Conservation (phyloP, 2,113 vertebrate genomes). For the Aspidoscelis tigris region DNA sequence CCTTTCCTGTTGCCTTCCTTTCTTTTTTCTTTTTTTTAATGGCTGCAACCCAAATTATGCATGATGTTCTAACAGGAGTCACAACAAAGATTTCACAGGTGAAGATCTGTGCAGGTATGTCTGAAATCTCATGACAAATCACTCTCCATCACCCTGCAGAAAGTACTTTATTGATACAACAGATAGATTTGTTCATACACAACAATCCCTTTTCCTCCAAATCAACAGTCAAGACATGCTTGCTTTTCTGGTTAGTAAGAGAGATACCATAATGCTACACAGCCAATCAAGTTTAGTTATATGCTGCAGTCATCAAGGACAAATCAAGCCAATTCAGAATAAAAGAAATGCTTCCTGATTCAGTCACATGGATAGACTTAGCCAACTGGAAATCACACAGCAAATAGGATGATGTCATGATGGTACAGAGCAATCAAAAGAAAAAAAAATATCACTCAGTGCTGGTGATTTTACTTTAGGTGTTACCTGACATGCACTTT, state of each 20-base stretch:
- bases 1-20: background rate
- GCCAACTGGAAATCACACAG: background rate
- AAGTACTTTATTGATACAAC: background rate
- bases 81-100: background rate
- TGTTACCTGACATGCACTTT: background rate
- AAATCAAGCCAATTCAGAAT: background rate
- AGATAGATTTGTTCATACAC: background rate
- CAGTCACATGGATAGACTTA: background rate
- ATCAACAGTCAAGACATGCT: background rate
- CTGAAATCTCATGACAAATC: background rate
- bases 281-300: background rate
- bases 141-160: background rate
- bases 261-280: background rate
- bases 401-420: slow-evolving; percentile 6
- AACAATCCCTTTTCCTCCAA: background rate
- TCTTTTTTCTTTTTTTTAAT: background rate
- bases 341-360: background rate
- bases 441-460: background rate
- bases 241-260: background rate
- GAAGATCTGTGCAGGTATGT: background rate
- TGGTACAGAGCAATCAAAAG: background rate
- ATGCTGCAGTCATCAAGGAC: background rate
- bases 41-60: background rate
- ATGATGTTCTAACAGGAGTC: background rate
- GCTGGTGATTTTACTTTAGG: slow-evolving; percentile 8